Conservation (phyloP, 64 coral and sea anemone species). For the Astreopora myriophthalma region DNA sequence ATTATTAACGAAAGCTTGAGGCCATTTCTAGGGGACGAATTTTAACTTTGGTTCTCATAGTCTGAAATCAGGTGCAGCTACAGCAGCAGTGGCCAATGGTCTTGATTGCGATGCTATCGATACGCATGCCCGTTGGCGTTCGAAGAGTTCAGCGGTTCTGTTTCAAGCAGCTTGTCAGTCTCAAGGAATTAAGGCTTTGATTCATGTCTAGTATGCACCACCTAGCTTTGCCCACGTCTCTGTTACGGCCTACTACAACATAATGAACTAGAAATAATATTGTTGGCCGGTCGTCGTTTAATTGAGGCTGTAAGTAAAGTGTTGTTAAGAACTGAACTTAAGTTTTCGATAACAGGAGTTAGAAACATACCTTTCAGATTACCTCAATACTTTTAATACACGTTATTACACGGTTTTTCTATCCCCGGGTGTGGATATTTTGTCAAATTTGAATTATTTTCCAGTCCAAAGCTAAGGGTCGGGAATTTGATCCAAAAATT, state of each 20-base stretch:
- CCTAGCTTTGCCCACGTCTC: background rate
- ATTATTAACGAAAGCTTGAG: conserved; percentile 25
- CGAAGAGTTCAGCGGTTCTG: background rate
- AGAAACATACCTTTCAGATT: too few species aligned
- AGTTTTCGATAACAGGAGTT: too few species aligned
- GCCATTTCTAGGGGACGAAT: background rate
- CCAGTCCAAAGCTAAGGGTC: too few species aligned
- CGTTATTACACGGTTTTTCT: too few species aligned
- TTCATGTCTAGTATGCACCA: background rate
- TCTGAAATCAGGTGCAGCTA: conserved; percentile 34
- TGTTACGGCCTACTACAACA: background rate
- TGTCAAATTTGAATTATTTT: too few species aligned
- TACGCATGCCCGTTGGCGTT: conserved; percentile 12
- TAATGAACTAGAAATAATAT: too few species aligned
- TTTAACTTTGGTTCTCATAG: conserved; percentile 33
- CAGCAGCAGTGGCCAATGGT: background rate
- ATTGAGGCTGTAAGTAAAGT: too few species aligned
- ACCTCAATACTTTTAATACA: too few species aligned
- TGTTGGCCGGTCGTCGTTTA: too few species aligned
- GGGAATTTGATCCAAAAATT: too few species aligned
- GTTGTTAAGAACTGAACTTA: too few species aligned
- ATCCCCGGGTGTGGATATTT: too few species aligned
- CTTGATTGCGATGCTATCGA: background rate
- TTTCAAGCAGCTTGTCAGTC: background rate
- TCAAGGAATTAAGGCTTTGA: background rate